These are phyloP conservation scores for Mohoua ochrocephala DNA, from an alignment of 2,113 vertebrate species.

Conservation along the genomic window DNA sequence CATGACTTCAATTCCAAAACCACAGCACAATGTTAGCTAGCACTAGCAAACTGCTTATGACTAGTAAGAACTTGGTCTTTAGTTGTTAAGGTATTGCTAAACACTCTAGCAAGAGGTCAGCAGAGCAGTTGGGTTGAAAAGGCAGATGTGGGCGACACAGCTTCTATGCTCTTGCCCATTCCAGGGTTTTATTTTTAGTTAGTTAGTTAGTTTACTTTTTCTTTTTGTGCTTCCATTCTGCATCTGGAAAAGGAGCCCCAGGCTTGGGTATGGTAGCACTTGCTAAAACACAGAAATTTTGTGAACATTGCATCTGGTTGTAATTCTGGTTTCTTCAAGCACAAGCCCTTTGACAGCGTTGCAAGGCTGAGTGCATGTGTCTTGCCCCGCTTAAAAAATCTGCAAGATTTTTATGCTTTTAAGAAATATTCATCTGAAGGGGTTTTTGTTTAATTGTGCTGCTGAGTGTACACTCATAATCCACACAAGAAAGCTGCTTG, in stretches of 20 bases:
- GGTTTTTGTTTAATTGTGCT: background rate
- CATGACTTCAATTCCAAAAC: background rate
- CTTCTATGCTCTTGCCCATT: background rate
- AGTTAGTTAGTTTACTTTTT: background rate
- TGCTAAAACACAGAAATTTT: background rate
- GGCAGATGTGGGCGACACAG: rapidly evolving
- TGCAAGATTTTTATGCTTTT: background rate
- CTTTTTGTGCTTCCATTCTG: background rate
- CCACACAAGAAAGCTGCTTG: background rate
- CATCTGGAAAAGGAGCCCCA: background rate
- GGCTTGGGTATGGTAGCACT: background rate
- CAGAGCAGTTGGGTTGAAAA: background rate
- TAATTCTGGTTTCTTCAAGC: background rate
- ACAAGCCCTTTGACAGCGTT: background rate
- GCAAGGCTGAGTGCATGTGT: background rate
- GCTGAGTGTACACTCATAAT: background rate
- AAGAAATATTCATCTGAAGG: background rate
- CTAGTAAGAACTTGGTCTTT: background rate
- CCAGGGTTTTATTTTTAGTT: background rate
- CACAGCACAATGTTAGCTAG: background rate
- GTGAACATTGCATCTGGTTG: background rate
- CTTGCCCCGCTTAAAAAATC: background rate
- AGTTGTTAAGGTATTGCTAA: background rate
- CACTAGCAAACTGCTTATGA: background rate
- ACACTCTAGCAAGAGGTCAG: background rate